phyloP scores from a whole-genome alignment of 2,797 vertebrate genomes.

The Catamblyrhynchus diadema region DNA sequence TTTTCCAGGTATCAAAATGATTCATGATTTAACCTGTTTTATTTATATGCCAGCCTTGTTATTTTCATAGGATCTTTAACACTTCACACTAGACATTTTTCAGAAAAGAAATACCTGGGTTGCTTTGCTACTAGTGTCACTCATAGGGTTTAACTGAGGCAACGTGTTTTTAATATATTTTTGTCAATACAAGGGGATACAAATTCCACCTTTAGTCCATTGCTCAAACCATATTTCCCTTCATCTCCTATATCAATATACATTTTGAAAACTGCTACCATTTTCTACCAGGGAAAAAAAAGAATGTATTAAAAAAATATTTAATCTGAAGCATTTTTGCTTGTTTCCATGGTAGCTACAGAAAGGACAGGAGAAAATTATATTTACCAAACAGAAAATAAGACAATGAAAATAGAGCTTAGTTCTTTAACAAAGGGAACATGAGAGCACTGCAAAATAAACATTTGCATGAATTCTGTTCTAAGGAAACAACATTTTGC shows the following conservation, averaged over 20 bases:
- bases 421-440: constrained; percentile 41
- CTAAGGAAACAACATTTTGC: neutral
- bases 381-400: constrained; percentile 66
- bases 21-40: neutral
- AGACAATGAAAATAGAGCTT: constrained; percentile 60
- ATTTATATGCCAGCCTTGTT: neutral
- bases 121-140: neutral
- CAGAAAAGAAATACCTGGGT: neutral
- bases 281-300: neutral
- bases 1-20: neutral
- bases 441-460: neutral
- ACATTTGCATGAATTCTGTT: constrained; percentile 27
- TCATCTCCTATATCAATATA: neutral
- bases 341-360: constrained; percentile 76
- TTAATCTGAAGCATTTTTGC: constrained; percentile 44
- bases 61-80: neutral
- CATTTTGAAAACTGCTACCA: constrained; percentile 9
- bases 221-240: neutral
- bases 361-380: constrained; percentile 40
- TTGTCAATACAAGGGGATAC: neutral
- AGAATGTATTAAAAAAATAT: constrained; percentile 55
- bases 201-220: neutral
- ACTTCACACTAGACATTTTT: neutral
- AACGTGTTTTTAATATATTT: neutral
- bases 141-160: neutral